A percentile compares a stretch with the other conserved stretches of the same genome.
These are phyloP conservation scores for Oxygymnocypris stewartii DNA, from an alignment of 2,113 vertebrate genomes.

Conservation along the genomic window DNA sequence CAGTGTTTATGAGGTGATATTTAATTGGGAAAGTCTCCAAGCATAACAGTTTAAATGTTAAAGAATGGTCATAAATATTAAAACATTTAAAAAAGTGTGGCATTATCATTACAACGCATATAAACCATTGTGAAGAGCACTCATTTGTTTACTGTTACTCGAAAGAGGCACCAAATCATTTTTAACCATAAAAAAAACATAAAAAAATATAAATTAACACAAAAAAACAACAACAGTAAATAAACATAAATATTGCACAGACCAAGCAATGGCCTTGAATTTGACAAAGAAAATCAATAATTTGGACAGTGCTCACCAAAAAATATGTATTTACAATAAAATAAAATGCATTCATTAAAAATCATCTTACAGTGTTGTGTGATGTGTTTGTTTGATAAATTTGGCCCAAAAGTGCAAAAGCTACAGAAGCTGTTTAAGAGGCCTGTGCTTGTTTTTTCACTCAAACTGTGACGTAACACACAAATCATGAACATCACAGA, in stretches of 20 bases:
- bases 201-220: background rate
- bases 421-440: background rate
- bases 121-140: background rate
- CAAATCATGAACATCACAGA: background rate
- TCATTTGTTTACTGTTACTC: background rate
- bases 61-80: conserved; percentile 1
- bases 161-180: background rate
- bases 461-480: conserved; percentile 1
- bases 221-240: background rate
- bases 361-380: background rate
- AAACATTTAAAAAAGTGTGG: too few relatives aligned
- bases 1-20: conserved; percentile 7
- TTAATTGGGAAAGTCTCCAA: background rate
- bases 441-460: conserved; percentile 21
- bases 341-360: background rate
- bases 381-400: background rate
- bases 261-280: background rate
- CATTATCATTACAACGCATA: background rate
- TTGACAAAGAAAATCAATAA: background rate
- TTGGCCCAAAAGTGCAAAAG: background rate
- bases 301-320: background rate
- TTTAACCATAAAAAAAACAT: background rate
- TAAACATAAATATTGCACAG: conserved; percentile 4
- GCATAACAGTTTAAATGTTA: background rate
- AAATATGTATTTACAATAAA: background rate